Evolutionary conservation across 2,888 invertebrate species (phyloP), one percentile per base, ranked within the genome.

Genomic region (Hyposoter didymator): DNA sequence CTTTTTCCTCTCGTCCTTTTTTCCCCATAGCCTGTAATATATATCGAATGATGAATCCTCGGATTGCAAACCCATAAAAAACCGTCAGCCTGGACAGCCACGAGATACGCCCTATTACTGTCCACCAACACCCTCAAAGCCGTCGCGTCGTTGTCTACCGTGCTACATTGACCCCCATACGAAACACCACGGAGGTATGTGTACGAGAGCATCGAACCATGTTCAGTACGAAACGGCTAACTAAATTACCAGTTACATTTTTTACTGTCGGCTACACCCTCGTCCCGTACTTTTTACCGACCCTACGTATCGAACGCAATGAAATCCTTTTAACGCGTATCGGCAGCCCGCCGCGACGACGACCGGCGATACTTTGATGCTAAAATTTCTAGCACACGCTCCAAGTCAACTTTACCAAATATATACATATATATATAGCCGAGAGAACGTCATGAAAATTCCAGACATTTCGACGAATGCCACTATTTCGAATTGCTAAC

Each of bases 211-310:
- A 82, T 88, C 43, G 75, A 78, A 84, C 78, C 81, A 87, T 90
- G 90, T 91, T 88, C 91, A 90, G 91, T 90, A 91, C 91, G 91
- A 90, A 91, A 91, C 91, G 91, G 92, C 92, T 93, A 93, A 93
- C 93, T 92, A 93, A 93, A 93, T 93, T 93, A 93, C 93, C 93
- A 92, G 93, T 92, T 93, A 93, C 92, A 93, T 92, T 93, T 93
- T 93, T 93, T 93, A 93, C 92, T 92, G 92, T 92, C 93, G 91
- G 90, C 91, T 92, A 90, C 86, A 79, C 62, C 19, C 62, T 47
- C 49, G 28, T 90, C 90, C 89, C 90, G 90, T 82, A 85, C 91
- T 92, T 92, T 93, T 92, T 90, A 90, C 90, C 90, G 87, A 83
- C 85, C 85, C 81, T 59, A 28, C 91, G 90, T 92, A 92, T 92